phyloP scores from a whole-genome alignment of 2,797 vertebrate species.

The Sitta carolinensis region DNA sequence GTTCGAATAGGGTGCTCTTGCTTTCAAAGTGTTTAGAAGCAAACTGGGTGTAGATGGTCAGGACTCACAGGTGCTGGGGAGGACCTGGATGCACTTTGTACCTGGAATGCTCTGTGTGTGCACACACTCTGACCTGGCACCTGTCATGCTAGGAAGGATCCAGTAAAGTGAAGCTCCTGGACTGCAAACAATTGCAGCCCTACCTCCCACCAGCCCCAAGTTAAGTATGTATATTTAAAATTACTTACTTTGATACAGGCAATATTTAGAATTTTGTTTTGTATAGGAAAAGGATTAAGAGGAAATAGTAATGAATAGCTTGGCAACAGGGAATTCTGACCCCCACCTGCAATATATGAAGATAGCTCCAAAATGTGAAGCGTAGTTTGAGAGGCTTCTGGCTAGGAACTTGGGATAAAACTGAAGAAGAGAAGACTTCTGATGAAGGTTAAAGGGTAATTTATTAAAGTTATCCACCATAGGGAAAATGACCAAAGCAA shows the following conservation, averaged over 20 bases:
- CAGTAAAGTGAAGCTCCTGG: not conserved
- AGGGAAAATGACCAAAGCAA: not conserved
- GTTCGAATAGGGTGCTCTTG: not conserved
- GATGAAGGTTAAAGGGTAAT: not conserved
- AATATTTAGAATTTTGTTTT: not conserved
- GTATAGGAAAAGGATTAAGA: not conserved
- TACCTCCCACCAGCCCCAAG: not conserved
- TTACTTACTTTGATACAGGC: not conserved
- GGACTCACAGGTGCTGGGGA: not conserved
- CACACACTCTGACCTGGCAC: not conserved
- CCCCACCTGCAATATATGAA: not conserved
- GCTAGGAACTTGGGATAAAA: not conserved
- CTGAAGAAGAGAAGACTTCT: not conserved
- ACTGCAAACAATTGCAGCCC: not conserved
- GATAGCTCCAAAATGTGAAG: not conserved
- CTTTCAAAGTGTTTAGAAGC: not conserved
- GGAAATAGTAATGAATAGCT: not conserved
- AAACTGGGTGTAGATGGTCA: not conserved
- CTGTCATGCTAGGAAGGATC: not conserved
- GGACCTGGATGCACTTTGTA: not conserved
- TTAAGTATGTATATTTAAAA: not conserved
- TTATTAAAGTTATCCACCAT: not conserved
- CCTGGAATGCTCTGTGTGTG: not conserved
- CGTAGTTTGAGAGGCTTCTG: not conserved
- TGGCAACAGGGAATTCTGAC: not conserved